Evolutionary conservation across 1,140 invertebrate species (phyloP).

Genomic region (Ephestia elutella): DNA sequence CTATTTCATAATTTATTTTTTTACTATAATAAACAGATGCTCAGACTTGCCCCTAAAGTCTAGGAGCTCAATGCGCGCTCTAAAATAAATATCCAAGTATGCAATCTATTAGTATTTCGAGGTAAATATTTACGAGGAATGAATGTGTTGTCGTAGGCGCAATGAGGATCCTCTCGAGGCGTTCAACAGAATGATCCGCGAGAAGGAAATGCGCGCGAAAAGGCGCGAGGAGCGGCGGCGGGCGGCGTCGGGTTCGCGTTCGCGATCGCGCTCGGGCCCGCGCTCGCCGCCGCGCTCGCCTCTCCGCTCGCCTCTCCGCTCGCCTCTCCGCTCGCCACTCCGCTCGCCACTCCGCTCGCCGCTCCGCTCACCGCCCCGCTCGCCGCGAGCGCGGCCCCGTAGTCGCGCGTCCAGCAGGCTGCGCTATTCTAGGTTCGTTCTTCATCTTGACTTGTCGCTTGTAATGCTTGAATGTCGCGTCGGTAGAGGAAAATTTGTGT

Average conservation of each 20-base stretch:
- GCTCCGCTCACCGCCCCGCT: slow-evolving; percentile 19
- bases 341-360: slow-evolving; percentile 14
- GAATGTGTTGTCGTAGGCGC: slow-evolving; percentile 30
- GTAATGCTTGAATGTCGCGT: neutral
- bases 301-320: slow-evolving; percentile 36
- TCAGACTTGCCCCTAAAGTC: no score
- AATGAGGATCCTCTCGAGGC: slow-evolving; percentile 85
- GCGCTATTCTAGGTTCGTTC: slow-evolving; percentile 7
- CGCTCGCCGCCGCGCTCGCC: slow-evolving; percentile 42
- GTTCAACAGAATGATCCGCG: slow-evolving; percentile 88
- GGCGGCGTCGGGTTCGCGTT: slow-evolving; percentile 70
- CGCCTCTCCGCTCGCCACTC: slow-evolving; percentile 26
- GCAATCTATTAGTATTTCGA: no score
- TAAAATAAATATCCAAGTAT: no score
- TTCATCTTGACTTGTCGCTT: neutral
- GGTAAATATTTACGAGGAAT: neutral
- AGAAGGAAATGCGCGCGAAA: slow-evolving; percentile 85
- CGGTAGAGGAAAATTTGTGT: neutral
- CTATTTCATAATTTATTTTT: no score
- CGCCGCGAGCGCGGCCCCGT: slow-evolving; percentile 4
- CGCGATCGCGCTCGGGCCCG: slow-evolving; percentile 33
- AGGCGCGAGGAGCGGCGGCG: slow-evolving; percentile 79
- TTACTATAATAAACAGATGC: no score
- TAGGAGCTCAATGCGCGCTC: no score
- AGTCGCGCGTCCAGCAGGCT: slow-evolving; percentile 6